A percentile compares a stretch with the other conserved stretches of the same genome.
phyloP scores from a whole-genome alignment of 2,888 invertebrate genomes.

The Leptarthrus brevirostris region DNA sequence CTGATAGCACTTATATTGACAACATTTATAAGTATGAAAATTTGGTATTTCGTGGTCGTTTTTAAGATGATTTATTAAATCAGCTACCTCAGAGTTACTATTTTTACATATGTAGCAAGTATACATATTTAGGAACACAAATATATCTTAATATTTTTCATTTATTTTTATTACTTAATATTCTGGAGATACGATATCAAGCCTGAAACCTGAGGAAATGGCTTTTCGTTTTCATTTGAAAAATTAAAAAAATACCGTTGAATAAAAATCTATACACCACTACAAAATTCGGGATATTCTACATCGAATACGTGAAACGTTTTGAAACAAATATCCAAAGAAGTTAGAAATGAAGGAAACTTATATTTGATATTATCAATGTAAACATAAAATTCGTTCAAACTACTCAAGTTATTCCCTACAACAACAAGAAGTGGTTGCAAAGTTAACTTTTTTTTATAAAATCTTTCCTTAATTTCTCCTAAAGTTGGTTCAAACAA shows the following conservation, averaged over 20 bases:
- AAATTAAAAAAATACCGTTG: not conserved
- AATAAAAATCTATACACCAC: not conserved
- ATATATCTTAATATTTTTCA: not conserved
- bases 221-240: not conserved
- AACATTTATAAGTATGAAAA: not conserved
- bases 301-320: not conserved
- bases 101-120: too few relatives aligned
- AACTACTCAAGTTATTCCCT: not conserved
- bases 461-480: not conserved
- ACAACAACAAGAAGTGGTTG: not conserved
- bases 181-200: not conserved
- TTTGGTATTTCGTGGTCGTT: not conserved
- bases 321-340: not conserved
- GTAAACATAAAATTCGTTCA: not conserved
- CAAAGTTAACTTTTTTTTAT: not conserved
- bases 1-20: not conserved
- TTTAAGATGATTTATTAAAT: not conserved
- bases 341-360: not conserved
- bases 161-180: not conserved
- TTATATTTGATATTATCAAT: not conserved
- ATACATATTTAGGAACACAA: not conserved
- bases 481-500: not conserved
- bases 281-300: not conserved
- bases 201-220: not conserved
- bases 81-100: not conserved